Conservation (phyloP, 2,888 invertebrate genomes). For the Parnassius apollo region DNA sequence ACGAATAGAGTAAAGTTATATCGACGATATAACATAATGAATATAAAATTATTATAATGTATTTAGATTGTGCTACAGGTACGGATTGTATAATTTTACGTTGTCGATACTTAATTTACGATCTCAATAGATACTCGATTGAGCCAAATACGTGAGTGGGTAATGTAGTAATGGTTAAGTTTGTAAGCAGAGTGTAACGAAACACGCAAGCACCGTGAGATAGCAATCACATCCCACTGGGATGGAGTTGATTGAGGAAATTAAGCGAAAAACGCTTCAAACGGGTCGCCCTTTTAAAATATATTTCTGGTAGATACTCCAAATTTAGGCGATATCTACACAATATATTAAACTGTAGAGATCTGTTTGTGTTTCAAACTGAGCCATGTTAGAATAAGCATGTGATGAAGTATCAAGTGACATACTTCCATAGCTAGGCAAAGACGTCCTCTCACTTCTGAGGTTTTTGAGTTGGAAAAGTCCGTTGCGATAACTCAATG, state of each 20-base stretch:
- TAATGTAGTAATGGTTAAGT: slow-evolving; percentile 31
- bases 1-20: slow-evolving; percentile 3
- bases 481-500: too few relatives aligned
- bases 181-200: slow-evolving; percentile 45
- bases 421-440: too few relatives aligned
- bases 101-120: slow-evolving; percentile 18
- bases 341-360: too few relatives aligned
- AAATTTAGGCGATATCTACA: too few relatives aligned
- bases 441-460: too few relatives aligned
- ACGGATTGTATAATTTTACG: slow-evolving; percentile 16
- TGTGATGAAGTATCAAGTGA: too few relatives aligned
- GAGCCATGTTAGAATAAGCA: too few relatives aligned
- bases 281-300: slow-evolving; percentile 10
- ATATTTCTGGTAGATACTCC: not conserved
- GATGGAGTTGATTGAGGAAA: slow-evolving; percentile 36
- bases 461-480: too few relatives aligned
- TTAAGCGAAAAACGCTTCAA: slow-evolving; percentile 22
- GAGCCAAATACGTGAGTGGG: slow-evolving; percentile 16
- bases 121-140: slow-evolving; percentile 21
- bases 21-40: not conserved
- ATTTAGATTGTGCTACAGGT: slow-evolving; percentile 9
- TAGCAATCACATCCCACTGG: slow-evolving; percentile 51
- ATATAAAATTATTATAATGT: slow-evolving; percentile 12
- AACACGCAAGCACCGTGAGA: slow-evolving; percentile 65
- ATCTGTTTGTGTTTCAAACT: too few relatives aligned